Percentiles rank a stretch among this genome's conserved stretches.
phyloP scores from a whole-genome alignment of 1,140 invertebrate genomes.

The Grapholita molesta region DNA sequence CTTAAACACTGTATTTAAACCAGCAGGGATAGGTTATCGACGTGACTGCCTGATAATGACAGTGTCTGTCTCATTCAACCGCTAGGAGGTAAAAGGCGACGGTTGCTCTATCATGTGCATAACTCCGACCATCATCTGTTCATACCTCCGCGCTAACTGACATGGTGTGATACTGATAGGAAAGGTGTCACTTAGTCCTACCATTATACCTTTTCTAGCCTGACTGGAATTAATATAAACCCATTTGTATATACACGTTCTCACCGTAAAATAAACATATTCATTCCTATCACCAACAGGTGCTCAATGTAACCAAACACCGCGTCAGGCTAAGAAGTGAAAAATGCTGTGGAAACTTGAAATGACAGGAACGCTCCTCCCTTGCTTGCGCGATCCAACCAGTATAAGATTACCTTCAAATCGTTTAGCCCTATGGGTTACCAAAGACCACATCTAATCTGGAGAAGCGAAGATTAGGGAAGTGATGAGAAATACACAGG shows the following conservation, averaged over 20 bases:
- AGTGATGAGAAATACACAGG: constrained; percentile 16
- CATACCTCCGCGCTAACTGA: no score
- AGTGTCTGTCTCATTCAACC: no score
- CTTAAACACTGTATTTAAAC: no score
- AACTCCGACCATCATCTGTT: no score
- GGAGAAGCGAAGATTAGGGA: neutral
- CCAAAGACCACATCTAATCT: neutral
- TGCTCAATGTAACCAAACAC: neutral
- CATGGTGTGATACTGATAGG: neutral
- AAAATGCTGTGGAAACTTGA: neutral
- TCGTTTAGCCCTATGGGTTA: neutral
- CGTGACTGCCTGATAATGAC: no score
- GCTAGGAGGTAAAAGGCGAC: no score
- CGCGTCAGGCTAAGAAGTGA: neutral
- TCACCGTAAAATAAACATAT: neutral
- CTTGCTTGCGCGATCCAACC: neutral
- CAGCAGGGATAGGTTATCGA: no score
- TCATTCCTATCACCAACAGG: neutral
- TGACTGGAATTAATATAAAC: neutral
- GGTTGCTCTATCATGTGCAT: no score
- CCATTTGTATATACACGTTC: neutral
- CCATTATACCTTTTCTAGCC: neutral
- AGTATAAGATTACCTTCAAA: neutral
- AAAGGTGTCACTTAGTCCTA: neutral
- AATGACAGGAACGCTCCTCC: neutral